phyloP scores from a whole-genome alignment of 2,888 invertebrate species.

The Halictus quadricinctus region DNA sequence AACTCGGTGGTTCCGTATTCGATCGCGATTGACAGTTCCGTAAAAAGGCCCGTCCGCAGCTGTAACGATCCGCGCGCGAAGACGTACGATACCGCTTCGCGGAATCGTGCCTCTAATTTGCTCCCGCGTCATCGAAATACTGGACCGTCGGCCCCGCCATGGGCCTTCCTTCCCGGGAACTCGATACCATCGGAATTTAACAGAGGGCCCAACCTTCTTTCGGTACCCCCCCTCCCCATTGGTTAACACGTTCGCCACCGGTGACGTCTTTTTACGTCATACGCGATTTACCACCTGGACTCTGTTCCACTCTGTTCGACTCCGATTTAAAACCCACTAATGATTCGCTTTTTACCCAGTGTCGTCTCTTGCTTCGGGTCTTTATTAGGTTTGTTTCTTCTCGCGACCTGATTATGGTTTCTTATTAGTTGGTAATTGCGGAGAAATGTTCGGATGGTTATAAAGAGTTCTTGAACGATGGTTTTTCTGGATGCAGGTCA shows the following conservation, averaged over 20 bases:
- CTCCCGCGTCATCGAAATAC: constrained; percentile 40
- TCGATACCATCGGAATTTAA: constrained; percentile 20
- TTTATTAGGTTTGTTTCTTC: neutral
- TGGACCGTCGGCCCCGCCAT: neutral
- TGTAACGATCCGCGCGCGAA: constrained; percentile 41
- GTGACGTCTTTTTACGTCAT: constrained; percentile 13
- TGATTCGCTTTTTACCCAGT: neutral
- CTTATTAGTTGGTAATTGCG: neutral
- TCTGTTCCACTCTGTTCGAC: neutral
- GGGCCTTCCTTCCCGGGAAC: neutral
- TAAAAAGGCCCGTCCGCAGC: constrained; percentile 47
- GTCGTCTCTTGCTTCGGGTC: neutral
- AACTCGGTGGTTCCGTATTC: constrained; percentile 40
- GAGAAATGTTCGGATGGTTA: neutral
- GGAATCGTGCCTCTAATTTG: constrained; percentile 49
- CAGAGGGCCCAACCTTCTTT: neutral
- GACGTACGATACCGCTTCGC: constrained; percentile 41
- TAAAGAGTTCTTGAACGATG: no score
- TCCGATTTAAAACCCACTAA: neutral
- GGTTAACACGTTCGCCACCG: neutral
- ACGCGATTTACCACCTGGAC: neutral
- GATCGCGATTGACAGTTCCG: constrained; percentile 62
- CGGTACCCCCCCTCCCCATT: neutral
- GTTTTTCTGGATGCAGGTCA: no score
- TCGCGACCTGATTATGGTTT: neutral